Percentiles rank a stretch among this genome's conserved stretches.
Conservation (phyloP, 2,113 vertebrate genomes). For the Eolophus roseicapilla region DNA sequence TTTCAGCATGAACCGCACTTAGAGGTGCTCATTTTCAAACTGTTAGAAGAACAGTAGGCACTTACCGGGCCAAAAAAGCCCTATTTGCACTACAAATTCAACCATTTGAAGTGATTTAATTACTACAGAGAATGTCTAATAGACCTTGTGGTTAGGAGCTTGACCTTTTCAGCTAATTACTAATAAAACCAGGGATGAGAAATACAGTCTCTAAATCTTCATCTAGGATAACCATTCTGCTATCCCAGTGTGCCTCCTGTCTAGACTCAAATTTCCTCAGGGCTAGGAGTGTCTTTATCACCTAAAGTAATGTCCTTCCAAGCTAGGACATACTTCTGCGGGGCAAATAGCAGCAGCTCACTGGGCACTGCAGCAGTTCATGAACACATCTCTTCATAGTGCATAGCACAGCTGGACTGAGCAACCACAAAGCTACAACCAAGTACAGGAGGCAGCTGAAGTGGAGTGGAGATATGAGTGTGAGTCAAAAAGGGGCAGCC, state of each 20-base stretch:
- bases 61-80: background rate
- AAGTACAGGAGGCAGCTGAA: background rate
- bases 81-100: background rate
- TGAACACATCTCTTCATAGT: background rate
- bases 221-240: background rate
- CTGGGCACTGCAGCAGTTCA: background rate
- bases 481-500: background rate
- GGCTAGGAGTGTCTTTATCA: background rate
- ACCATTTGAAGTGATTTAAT: background rate
- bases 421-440: background rate
- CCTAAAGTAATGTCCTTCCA: background rate
- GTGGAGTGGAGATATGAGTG: background rate
- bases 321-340: background rate
- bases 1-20: background rate
- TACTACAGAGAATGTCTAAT: background rate
- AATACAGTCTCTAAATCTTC: background rate
- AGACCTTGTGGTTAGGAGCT: background rate
- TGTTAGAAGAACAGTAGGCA: background rate
- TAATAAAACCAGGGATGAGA: background rate
- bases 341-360: background rate
- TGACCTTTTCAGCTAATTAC: conserved; percentile 18
- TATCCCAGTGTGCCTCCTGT: background rate
- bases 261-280: background rate
- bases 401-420: background rate
- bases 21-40: background rate